Conservation (phyloP, 2,888 invertebrate species). For the Thalpophila matura region DNA sequence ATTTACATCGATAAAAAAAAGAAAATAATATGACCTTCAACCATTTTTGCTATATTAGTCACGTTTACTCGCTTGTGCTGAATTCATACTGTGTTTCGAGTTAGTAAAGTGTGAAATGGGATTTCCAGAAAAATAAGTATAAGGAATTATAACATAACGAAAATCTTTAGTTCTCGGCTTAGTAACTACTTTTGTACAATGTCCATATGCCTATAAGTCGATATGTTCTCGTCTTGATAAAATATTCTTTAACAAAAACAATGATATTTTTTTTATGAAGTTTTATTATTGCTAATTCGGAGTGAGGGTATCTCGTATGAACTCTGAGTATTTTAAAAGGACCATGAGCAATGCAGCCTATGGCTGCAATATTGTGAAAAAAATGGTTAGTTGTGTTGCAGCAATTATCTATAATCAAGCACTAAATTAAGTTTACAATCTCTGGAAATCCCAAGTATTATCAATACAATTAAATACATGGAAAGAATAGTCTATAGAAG, state of each 20-base stretch:
- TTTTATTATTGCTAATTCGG: too few species aligned
- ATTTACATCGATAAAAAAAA: slow-evolving; percentile 40
- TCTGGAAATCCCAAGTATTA: slow-evolving; percentile 40
- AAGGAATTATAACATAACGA: slow-evolving; percentile 1
- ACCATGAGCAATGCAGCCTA: too few species aligned
- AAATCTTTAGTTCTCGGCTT: background rate
- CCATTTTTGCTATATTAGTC: slow-evolving; percentile 60
- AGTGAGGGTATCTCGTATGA: too few species aligned
- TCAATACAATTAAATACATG: slow-evolving; percentile 32
- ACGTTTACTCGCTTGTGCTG: slow-evolving; percentile 63
- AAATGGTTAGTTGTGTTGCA: too few species aligned
- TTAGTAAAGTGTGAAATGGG: slow-evolving; percentile 56
- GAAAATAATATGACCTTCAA: slow-evolving; percentile 45
- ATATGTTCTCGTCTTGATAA: background rate
- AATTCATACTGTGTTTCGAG: slow-evolving; percentile 57
- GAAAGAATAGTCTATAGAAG: slow-evolving; percentile 34
- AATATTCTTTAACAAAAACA: background rate
- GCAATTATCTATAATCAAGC: too few species aligned
- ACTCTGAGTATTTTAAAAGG: too few species aligned
- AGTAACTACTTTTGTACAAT: background rate
- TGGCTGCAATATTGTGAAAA: too few species aligned
- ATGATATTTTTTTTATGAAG: too few species aligned
- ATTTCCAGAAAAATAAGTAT: slow-evolving; percentile 23
- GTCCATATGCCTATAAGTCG: background rate
- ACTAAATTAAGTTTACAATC: too few species aligned